Evolutionary conservation across 2,888 invertebrate species (phyloP), one percentile per base, ranked within the genome.

Genomic region (Beris chalybata): DNA sequence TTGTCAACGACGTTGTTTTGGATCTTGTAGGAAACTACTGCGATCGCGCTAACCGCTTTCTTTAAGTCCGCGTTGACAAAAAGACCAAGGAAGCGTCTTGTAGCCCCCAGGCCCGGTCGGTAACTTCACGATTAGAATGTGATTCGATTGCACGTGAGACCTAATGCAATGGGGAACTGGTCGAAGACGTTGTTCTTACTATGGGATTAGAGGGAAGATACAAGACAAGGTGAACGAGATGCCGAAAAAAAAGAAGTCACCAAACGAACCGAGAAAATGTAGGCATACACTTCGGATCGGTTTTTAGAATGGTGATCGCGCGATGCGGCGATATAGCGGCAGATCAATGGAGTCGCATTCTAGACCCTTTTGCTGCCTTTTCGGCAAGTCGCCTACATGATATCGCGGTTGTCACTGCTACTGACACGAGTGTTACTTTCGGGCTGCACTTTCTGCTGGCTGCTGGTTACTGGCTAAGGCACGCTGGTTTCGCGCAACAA

Each of bases 361-460:
- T 52, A 52, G 22, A 50, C 50, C 50, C 63, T 48, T 22, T 22
- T 22, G 22, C 22, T 22, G 22, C 22, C 22, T 22, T 67, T 67
- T 67, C 67, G 67, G 67, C 64, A 57, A 67, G 58, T 13, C 47
- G 31, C 57, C 13, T 44, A 67, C 58, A 64, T 64, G 59, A 53
- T 64, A 59, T 58, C 67, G 64, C 22, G 52, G 67, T 64, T 67
- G 67, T 67, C 67, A 67, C 64, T 58, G 67, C 67, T 67, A 67
- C 67, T 67, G 67, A 67, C 67, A 67, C 67, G 64, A 64, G 64
- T 67, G 57, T 64, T 66, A 59, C 59, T 66, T 58, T 58, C 52
- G 56, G 44, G 56, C 48, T 57, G 50, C 47, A 52, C 65, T 65
- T 58, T 5, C 38, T 22, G 38, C 38, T 38, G 38, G 7, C 38